Conservation (phyloP, 2,888 invertebrate species). For the Dasypolia templi region DNA sequence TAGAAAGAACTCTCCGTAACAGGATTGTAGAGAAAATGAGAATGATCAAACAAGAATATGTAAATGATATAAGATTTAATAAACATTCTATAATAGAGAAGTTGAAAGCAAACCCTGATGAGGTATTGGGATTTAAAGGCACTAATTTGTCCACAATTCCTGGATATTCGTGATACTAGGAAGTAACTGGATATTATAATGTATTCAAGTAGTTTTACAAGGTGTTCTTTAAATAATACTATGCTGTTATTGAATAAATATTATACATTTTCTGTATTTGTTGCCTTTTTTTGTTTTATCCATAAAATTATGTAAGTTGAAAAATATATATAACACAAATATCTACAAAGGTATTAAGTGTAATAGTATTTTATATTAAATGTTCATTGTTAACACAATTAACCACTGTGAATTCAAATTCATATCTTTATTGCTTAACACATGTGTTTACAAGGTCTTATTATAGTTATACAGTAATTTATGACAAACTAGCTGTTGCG, state of each 20-base stretch:
- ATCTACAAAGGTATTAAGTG: neutral
- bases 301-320: neutral
- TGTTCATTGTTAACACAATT: no score
- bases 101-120: constrained; percentile 78
- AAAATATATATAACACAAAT: neutral
- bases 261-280: constrained; percentile 3
- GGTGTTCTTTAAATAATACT: constrained; percentile 1
- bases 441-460: no score
- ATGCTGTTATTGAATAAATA: constrained; percentile 24
- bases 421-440: no score
- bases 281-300: neutral
- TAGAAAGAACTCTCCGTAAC: constrained; percentile 73
- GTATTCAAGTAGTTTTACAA: constrained; percentile 2
- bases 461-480: no score
- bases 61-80: constrained; percentile 77
- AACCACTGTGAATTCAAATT: no score
- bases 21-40: constrained; percentile 79
- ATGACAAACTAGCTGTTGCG: no score
- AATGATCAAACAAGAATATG: constrained; percentile 73
- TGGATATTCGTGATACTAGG: constrained; percentile 74
- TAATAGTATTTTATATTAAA: neutral
- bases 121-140: constrained; percentile 81
- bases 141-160: constrained; percentile 79
- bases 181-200: neutral
- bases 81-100: constrained; percentile 77